Evolutionary conservation across 2,797 vertebrate species (phyloP).

Genomic region (Phrynocephalus guinanensis): DNA sequence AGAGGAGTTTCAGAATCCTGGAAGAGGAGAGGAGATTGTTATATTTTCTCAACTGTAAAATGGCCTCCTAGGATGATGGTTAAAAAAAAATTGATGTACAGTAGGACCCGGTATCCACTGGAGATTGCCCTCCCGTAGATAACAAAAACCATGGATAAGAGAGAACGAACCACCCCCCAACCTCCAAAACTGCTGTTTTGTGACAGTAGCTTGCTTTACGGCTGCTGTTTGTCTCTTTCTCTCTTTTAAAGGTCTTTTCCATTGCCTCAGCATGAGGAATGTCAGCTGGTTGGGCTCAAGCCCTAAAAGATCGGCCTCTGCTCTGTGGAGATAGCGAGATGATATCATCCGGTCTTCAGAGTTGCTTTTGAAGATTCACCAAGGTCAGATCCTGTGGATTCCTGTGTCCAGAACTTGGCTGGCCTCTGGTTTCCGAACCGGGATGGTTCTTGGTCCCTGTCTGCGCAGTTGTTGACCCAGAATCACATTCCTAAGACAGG

Average conservation of each 20-base stretch:
- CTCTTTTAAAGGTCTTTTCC: no score
- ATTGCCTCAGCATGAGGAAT: not conserved
- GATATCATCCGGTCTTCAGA: not conserved
- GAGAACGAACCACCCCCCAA: no score
- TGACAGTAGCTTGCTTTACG: not conserved
- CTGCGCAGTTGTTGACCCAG: constrained; percentile 8
- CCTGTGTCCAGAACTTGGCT: not conserved
- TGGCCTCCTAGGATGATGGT: no score
- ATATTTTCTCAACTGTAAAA: no score
- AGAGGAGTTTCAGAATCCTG: no score
- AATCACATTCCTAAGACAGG: constrained; percentile 13
- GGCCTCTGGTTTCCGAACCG: not conserved
- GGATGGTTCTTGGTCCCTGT: not conserved
- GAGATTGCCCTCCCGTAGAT: no score
- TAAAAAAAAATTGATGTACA: no score
- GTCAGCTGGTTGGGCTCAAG: not conserved
- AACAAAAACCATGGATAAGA: no score
- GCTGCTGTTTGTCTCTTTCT: not conserved
- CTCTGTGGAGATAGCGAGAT: not conserved
- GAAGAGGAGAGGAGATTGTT: no score
- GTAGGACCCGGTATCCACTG: no score
- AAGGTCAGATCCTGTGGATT: not conserved
- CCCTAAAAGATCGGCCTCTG: not conserved
- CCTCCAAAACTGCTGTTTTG: no score
- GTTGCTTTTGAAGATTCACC: not conserved